These are phyloP conservation scores for Gallinago paraguaiae DNA, from an alignment of 2,113 vertebrate genomes.

Conservation along the genomic window DNA sequence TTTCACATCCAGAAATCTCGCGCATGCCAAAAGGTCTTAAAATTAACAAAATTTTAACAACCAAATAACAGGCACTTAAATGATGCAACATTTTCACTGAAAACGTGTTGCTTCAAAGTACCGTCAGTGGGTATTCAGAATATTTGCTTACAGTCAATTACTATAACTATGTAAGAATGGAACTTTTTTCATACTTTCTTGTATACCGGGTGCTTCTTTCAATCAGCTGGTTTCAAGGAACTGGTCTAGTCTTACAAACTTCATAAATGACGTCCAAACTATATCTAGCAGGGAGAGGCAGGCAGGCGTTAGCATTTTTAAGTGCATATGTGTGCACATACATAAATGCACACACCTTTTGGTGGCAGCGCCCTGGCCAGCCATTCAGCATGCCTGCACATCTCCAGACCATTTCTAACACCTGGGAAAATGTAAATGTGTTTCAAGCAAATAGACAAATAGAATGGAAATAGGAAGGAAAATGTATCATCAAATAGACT, in stretches of 20 bases:
- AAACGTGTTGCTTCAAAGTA: fast-evolving
- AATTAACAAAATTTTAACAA: not conserved
- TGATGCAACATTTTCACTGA: not conserved
- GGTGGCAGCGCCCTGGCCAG: not conserved
- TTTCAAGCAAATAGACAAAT: not conserved
- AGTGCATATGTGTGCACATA: fast-evolving
- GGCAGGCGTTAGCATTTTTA: not conserved
- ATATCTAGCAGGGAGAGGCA: not conserved
- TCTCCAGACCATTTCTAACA: fast-evolving
- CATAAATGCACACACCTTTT: fast-evolving
- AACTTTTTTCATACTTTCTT: not conserved
- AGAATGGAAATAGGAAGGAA: not conserved
- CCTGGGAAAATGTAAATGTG: not conserved
- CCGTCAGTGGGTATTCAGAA: too few species aligned
- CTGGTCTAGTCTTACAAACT: fast-evolving
- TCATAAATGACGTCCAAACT: fast-evolving
- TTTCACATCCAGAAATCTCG: fast-evolving
- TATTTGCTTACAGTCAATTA: not conserved
- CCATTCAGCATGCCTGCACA: fast-evolving
- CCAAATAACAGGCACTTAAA: not conserved
- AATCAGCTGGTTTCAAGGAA: not conserved
- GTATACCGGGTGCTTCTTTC: not conserved
- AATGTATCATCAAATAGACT: not conserved
- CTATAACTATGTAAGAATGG: not conserved
- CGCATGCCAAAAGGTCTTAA: not conserved